Evolutionary conservation across 1,140 invertebrate genomes (phyloP), one percentile per base, ranked within the genome.

Genomic region (Planococcus citri): DNA sequence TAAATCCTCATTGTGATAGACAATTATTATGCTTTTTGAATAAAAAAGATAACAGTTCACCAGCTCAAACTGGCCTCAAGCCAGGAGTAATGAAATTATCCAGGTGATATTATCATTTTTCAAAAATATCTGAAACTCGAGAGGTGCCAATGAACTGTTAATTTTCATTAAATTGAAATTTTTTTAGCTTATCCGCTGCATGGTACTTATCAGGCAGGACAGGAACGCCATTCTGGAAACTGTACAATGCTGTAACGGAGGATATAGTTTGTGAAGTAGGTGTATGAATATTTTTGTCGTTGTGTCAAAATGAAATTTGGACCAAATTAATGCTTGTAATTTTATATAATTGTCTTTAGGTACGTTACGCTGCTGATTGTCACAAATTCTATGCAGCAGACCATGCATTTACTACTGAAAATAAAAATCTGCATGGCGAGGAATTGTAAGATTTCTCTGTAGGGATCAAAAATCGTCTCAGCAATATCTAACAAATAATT

Each of bases 1-100:
- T 84, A 72, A 79, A 82, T 33, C 87, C 87, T 22, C 82, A 85
- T 61, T 92, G 89, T 77, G 87, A 88, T 72, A 83, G 82, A 70
- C 88, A 91, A 74, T 84, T 91, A 21, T 80, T 91, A 71, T 92
- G 89, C 75, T 78, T 87, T 10, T 83, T 91, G 12, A 91, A 90
- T 74, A 80, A 84, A 73, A 83, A 83, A 38, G 78, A 80, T 58
- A 80, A 79, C 69, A 78, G 79, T 71, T 70, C 70, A 17, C 70
- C 74, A 24, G 73, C 71, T 71, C 77, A 80, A 67, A 82, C 80
- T 38, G 82, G 82, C 27, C 84, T 86, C 72, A 88, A 83, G 78
- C 80, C 79, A 38, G 82, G 82, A 57, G 77, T 90, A 20, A 87
- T 87, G 0, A 90, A 87, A 78, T 75, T 87, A 3, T 84, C 86